Evolutionary conservation across 2,113 vertebrate species (phyloP).

Genomic region (Xyliphius kryptos): DNA sequence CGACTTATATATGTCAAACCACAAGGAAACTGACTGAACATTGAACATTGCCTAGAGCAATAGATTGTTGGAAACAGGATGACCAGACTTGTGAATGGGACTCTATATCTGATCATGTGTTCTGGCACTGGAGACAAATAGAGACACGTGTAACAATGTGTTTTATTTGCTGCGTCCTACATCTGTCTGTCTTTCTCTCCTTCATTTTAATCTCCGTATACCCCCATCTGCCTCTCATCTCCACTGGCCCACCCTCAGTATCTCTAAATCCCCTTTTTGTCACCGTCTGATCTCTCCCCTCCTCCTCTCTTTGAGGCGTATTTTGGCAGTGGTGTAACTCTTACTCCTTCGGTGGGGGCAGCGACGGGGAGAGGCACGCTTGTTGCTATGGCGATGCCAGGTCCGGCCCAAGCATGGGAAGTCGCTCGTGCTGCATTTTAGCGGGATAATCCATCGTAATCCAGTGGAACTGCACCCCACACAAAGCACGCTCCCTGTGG

Average conservation of each 20-base stretch:
- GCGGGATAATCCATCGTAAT: slow-evolving; percentile 69
- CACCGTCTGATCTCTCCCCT: neutral
- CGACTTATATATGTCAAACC: neutral
- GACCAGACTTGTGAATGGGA: neutral
- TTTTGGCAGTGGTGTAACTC: slow-evolving; percentile 4
- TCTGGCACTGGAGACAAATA: neutral
- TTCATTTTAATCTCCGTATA: neutral
- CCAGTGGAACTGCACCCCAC: slow-evolving; percentile 50
- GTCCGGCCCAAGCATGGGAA: slow-evolving; percentile 41
- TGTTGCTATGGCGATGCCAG: slow-evolving; percentile 54
- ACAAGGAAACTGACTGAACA: neutral
- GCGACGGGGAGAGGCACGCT: slow-evolving; percentile 11
- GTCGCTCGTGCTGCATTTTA: slow-evolving; percentile 58
- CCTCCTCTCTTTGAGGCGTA: neutral
- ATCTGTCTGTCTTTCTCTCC: neutral
- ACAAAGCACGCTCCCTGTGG: slow-evolving; percentile 40
- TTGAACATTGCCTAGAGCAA: neutral
- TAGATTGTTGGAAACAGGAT: neutral
- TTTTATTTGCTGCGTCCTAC: neutral
- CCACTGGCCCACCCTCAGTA: neutral
- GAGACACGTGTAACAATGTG: too few species aligned
- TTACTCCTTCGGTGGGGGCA: slow-evolving; percentile 24
- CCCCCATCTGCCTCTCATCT: slow-evolving; percentile 14
- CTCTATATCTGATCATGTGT: neutral
- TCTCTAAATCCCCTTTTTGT: slow-evolving; percentile 1